Evolutionary conservation across 1,140 invertebrate species (phyloP).

Genomic region (Triops longicaudatus): DNA sequence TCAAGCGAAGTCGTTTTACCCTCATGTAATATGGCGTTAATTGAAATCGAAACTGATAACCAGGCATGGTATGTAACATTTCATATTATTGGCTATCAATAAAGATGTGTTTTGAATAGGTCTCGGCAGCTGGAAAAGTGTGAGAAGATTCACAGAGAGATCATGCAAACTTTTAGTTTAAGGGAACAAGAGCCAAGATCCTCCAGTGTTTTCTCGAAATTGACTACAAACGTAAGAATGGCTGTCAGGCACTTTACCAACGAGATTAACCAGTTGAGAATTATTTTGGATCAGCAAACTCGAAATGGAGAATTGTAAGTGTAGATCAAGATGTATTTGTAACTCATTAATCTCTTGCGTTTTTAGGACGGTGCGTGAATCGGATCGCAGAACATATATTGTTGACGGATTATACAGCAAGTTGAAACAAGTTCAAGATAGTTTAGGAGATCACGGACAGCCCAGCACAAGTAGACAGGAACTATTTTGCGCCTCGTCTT

Average conservation of each 20-base stretch:
- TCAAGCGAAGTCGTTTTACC: not conserved
- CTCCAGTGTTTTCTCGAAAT: not conserved
- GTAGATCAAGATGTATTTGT: not conserved
- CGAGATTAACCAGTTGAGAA: not conserved
- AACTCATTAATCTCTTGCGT: not conserved
- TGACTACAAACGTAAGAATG: not conserved
- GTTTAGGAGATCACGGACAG: not conserved
- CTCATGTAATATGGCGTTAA: not conserved
- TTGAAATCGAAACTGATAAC: not conserved
- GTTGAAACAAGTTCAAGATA: not conserved
- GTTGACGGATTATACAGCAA: not conserved
- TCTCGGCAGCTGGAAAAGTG: not conserved
- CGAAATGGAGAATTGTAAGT: not conserved
- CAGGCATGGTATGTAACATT: not conserved
- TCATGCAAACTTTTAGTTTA: not conserved
- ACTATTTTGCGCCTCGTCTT: not conserved
- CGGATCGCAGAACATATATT: not conserved
- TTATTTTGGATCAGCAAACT: slow-evolving; percentile 1
- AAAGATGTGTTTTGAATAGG: not conserved
- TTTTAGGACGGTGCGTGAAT: not conserved
- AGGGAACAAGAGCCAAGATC: slow-evolving; percentile 11
- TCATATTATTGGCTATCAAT: not conserved
- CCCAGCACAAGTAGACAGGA: not conserved
- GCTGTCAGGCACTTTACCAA: not conserved
- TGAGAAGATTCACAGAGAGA: not conserved